Base-by-base conservation (phyloP, 1,140 invertebrate genomes). In the Orchesella cincta region DNA sequence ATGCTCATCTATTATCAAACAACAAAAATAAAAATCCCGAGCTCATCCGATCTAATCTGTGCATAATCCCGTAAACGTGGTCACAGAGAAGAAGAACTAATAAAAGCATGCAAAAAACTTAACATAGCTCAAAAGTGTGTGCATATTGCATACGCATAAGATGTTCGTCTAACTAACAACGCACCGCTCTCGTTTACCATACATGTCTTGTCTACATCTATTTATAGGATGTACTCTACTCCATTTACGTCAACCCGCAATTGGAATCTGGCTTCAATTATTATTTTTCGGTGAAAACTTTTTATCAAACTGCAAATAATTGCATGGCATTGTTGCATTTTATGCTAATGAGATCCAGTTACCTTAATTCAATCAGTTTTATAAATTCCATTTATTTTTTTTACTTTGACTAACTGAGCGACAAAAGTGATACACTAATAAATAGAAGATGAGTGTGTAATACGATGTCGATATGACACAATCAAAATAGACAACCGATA, bases 1-100 rank as follows among this genome's bases (percentile, higher is more conserved):
- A n/a, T n/a, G n/a, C 39, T 12, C 20, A 46, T 20, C 20, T 20
- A 46, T 46, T 8, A 46, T 46, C 8, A 46, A 46, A 46, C 8
- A 8, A 8, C 52, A 12, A 57, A 57, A 57, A 57, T 67, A 67
- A 67, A 67, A 67, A 67, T 67, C 26, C 62, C 62, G 62, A 67
- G 33, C 33, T 67, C 2, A 67, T 29, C 62, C 62, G 62, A 67
- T 67, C 29, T 46, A n/a, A 57, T 57, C 8, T 14, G 5, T n/a
- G 5, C 28, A 3, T 31, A 31, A 31, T 67, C 8, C 23, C 62
- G 8, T 67, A 29, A 8, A 67, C 31, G 62, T 23, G 14, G 54
- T 26, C 8, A 18, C 18, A 46, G 18, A 46, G 39, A 46, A 46
- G 39, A 18, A 46, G 39, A 8, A 18, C 39, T 8, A 46, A 46